phyloP scores from a whole-genome alignment of 1,140 invertebrate genomes.

The Eriocheir sinensis region DNA sequence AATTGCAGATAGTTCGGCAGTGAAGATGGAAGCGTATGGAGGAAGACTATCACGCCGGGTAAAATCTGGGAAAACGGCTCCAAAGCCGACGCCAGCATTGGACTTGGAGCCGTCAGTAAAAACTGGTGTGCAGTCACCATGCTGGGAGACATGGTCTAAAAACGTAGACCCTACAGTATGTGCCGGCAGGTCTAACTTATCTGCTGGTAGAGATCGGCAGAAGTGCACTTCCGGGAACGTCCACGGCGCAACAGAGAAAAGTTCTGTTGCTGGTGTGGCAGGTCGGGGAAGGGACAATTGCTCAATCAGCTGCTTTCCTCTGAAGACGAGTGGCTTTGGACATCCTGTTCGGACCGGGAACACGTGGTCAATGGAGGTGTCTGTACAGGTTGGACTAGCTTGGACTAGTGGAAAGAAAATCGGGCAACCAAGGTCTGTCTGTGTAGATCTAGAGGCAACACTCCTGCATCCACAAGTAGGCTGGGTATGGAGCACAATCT shows the following conservation, averaged over 20 bases:
- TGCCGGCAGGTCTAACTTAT: not conserved
- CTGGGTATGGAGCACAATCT: not conserved
- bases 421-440: not conserved
- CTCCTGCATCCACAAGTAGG: constrained; percentile 39
- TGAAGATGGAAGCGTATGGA: not conserved
- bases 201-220: not conserved
- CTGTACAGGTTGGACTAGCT: not conserved
- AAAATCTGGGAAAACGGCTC: constrained; percentile 14
- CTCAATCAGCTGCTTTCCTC: not conserved
- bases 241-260: not conserved
- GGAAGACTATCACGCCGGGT: not conserved
- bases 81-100: constrained; percentile 38
- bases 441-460: not conserved
- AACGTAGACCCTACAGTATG: not conserved
- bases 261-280: not conserved
- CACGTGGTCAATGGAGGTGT: not conserved
- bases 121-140: not conserved
- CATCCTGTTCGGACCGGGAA: not conserved
- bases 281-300: not conserved
- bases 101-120: constrained; percentile 39
- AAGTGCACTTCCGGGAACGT: not conserved
- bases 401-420: not conserved
- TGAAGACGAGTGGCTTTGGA: not conserved
- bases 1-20: not conserved
- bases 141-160: not conserved